Evolutionary conservation across 2,888 invertebrate genomes (phyloP).

Genomic region (Xestoiulus laeticollis): DNA sequence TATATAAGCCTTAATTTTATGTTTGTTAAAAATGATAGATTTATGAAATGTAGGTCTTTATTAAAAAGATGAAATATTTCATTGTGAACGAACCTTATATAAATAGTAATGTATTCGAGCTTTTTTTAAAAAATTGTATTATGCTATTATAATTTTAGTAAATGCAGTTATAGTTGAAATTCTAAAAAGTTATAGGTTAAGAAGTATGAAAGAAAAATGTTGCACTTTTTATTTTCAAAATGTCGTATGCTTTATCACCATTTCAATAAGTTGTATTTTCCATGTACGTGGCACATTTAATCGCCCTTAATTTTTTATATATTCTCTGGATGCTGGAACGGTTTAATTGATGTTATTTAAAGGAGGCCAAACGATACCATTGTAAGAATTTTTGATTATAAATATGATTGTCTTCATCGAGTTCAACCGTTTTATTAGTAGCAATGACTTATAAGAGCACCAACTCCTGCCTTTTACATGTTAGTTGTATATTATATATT

Average conservation of each 20-base stretch:
- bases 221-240: neutral
- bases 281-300: neutral
- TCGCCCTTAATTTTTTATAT: neutral
- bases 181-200: no score
- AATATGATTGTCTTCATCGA: neutral
- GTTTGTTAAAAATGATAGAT: no score
- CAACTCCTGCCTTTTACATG: constrained; percentile 42
- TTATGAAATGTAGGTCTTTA: no score
- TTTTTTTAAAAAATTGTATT: no score
- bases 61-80: no score
- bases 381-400: neutral
- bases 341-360: neutral
- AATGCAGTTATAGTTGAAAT: no score
- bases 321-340: no score
- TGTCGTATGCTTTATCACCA: neutral
- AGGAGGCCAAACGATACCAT: neutral
- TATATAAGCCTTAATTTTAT: no score
- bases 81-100: no score
- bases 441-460: constrained; percentile 7
- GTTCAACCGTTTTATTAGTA: neutral
- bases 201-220: neutral
- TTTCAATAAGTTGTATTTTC: neutral
- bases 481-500: constrained; percentile 30
- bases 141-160: no score
- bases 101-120: no score